Conservation (phyloP, 2,888 invertebrate genomes). For the Carpatolechia fugitivella region DNA sequence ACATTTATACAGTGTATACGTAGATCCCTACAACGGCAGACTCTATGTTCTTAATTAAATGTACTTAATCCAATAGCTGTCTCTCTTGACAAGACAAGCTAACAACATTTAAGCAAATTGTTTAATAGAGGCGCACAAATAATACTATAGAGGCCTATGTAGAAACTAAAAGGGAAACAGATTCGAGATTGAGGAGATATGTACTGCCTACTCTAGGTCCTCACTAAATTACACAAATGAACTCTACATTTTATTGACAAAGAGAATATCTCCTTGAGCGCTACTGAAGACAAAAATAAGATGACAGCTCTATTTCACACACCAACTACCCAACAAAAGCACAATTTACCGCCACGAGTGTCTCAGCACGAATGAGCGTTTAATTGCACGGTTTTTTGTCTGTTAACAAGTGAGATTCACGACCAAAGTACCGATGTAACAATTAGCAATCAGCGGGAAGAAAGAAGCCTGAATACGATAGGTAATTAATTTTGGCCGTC, state of each 20-base stretch:
- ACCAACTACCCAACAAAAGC: background rate
- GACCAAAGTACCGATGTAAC: slow-evolving; percentile 14
- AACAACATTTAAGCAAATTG: slow-evolving; percentile 1
- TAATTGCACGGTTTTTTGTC: slow-evolving; percentile 3
- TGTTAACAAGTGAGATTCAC: slow-evolving; percentile 26
- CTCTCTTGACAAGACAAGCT: slow-evolving; percentile 8
- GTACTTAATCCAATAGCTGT: slow-evolving; percentile 8
- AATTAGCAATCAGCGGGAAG: slow-evolving; percentile 31
- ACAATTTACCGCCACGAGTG: slow-evolving; percentile 2
- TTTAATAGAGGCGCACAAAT: background rate
- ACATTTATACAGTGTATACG: background rate
- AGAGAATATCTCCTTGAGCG: background rate
- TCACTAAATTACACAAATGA: background rate
- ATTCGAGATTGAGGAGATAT: background rate
- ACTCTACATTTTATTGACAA: background rate
- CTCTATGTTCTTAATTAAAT: slow-evolving; percentile 12
- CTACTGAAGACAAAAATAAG: slow-evolving; percentile 1
- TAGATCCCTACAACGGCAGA: background rate
- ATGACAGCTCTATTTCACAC: slow-evolving; percentile 6
- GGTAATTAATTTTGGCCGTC: slow-evolving; percentile 46
- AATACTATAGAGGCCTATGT: background rate
- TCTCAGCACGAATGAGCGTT: slow-evolving; percentile 1
- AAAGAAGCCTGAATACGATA: slow-evolving; percentile 38
- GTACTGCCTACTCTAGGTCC: background rate
- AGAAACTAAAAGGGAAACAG: slow-evolving; percentile 3